Conservation (phyloP, 1,140 invertebrate species). For the Brachionus rubens region DNA sequence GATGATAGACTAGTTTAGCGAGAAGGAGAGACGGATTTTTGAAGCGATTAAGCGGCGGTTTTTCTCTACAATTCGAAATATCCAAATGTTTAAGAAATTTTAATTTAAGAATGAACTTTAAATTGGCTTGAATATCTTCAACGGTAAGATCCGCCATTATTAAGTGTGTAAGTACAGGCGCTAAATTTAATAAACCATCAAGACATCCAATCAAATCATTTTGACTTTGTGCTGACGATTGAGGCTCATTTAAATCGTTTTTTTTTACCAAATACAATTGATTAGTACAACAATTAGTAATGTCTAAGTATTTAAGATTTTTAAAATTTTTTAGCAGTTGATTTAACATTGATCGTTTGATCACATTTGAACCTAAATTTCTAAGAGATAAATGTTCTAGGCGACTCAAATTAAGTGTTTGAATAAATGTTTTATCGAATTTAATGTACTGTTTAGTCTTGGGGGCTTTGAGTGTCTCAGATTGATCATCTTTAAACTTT, state of each 20-base stretch:
- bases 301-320: conserved; percentile 34
- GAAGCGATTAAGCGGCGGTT: conserved; percentile 61
- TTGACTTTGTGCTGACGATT: background rate
- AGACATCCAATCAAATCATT: conserved; percentile 8
- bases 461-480: too few relatives aligned
- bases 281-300: conserved; percentile 10
- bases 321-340: conserved; percentile 27
- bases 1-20: conserved; percentile 67
- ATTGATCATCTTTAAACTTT: background rate
- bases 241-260: conserved; percentile 8
- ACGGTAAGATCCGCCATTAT: conserved; percentile 23
- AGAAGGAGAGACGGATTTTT: conserved; percentile 68
- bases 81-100: conserved; percentile 11
- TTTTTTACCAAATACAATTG: conserved; percentile 17
- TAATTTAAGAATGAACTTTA: background rate
- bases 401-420: background rate
- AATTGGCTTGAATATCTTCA: conserved; percentile 13
- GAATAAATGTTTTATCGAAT: background rate
- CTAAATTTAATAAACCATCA: background rate
- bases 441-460: too few relatives aligned
- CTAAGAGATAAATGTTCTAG: conserved; percentile 10
- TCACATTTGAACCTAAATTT: conserved; percentile 23
- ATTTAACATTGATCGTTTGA: conserved; percentile 26
- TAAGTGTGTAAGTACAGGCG: background rate
- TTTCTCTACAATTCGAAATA: conserved; percentile 38